Percentiles rank a stretch among this genome's conserved stretches.
Conservation (phyloP, 2,113 vertebrate genomes). For the Amblyornis subalaris region DNA sequence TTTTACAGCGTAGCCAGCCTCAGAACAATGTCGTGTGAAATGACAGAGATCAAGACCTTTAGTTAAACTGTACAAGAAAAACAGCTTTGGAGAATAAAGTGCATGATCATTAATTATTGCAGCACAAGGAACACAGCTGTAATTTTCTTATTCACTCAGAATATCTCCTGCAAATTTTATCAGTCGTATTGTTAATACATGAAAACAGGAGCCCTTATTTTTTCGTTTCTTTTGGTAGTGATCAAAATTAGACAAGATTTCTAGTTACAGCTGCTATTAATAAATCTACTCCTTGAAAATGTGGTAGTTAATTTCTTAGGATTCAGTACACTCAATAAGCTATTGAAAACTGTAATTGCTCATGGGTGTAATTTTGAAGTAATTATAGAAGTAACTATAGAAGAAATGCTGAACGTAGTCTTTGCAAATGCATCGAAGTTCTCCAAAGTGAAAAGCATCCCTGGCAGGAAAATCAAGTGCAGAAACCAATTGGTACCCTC, state of each 20-base stretch:
- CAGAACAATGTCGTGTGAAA: not conserved
- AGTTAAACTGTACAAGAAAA: slow-evolving; percentile 22
- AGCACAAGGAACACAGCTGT: slow-evolving; percentile 10
- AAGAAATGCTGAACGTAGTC: not conserved
- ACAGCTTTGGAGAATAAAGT: slow-evolving; percentile 11
- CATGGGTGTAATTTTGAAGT: slow-evolving; percentile 9
- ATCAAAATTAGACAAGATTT: slow-evolving; percentile 35
- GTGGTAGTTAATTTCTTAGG: not conserved
- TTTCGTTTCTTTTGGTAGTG: not conserved
- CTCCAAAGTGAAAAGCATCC: not conserved
- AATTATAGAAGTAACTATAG: not conserved
- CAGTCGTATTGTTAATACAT: not conserved
- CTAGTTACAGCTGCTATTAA: slow-evolving; percentile 43
- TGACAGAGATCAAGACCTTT: slow-evolving; percentile 2
- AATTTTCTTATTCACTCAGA: slow-evolving; percentile 16
- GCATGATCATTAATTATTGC: not conserved
- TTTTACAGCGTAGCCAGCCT: not conserved
- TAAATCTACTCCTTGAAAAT: slow-evolving; percentile 26
- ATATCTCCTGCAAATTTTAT: slow-evolving; percentile 25
- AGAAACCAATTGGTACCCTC: not conserved
- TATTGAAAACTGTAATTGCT: slow-evolving; percentile 2
- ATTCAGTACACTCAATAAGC: not conserved
- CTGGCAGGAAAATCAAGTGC: not conserved
- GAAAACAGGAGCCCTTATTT: not conserved
- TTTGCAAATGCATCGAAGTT: not conserved